Evolutionary conservation across 2,888 invertebrate genomes (phyloP).

Genomic region (Pollenia amentaria): DNA sequence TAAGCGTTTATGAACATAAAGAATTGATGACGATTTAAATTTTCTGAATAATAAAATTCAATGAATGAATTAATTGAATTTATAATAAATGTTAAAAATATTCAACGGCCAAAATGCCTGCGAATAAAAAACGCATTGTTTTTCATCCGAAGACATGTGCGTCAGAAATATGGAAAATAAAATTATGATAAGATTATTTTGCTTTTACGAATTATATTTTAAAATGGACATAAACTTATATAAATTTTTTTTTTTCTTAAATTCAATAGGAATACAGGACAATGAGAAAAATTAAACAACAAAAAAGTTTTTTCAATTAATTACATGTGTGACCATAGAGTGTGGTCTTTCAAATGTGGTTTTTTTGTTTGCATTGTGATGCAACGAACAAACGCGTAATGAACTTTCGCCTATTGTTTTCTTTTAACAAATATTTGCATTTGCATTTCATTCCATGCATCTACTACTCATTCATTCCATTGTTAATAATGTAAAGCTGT

Average conservation of each 20-base stretch:
- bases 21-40: slow-evolving; percentile 72
- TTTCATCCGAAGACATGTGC: slow-evolving; percentile 26
- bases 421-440: slow-evolving; percentile 26
- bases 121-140: slow-evolving; percentile 21
- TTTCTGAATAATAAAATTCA: slow-evolving; percentile 73
- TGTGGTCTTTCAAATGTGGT: slow-evolving; percentile 62
- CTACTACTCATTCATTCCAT: slow-evolving; percentile 7
- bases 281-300: slow-evolving; percentile 19
- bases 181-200: slow-evolving; percentile 61
- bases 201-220: neutral
- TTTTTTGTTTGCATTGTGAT: slow-evolving; percentile 54
- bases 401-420: slow-evolving; percentile 48
- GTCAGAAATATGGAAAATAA: slow-evolving; percentile 38
- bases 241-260: slow-evolving; percentile 9
- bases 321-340: slow-evolving; percentile 70
- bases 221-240: slow-evolving; percentile 21
- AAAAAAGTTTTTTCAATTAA: slow-evolving; percentile 67
- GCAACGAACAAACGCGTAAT: slow-evolving; percentile 56
- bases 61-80: slow-evolving; percentile 71
- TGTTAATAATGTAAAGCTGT: slow-evolving; percentile 39
- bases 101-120: slow-evolving; percentile 9
- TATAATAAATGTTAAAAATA: slow-evolving; percentile 69
- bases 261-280: neutral
- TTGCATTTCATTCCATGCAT: neutral
- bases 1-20: slow-evolving; percentile 72